Conservation (phyloP, 2,888 invertebrate species). For the Amiota mariae region DNA sequence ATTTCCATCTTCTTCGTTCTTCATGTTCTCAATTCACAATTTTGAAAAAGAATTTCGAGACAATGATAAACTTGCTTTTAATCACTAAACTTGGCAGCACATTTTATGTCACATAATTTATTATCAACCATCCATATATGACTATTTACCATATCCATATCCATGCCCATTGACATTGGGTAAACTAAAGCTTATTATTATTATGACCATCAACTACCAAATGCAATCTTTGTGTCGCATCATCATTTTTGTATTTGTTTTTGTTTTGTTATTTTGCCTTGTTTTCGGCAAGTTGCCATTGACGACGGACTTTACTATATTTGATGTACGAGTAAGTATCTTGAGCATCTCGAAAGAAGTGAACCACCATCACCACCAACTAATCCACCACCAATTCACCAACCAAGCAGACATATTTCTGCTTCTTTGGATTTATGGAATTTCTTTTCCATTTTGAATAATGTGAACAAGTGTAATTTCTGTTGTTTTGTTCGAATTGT, state of each 20-base stretch:
- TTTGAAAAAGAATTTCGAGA: slow-evolving; percentile 38
- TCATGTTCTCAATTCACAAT: too few species aligned
- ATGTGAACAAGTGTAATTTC: slow-evolving; percentile 34
- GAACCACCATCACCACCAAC: too few species aligned
- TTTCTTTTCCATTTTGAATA: slow-evolving; percentile 29
- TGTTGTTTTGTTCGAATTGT: slow-evolving; percentile 20
- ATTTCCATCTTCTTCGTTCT: slow-evolving; percentile 26
- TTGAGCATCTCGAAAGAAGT: too few species aligned
- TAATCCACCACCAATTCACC: not conserved
- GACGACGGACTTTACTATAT: not conserved
- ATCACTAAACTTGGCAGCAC: slow-evolving; percentile 71
- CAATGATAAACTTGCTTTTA: slow-evolving; percentile 72
- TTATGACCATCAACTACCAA: slow-evolving; percentile 3
- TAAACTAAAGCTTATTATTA: slow-evolving; percentile 33
- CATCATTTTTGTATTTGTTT: too few species aligned
- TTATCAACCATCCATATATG: slow-evolving; percentile 46
- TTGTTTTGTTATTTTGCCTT: too few species aligned
- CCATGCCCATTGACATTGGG: slow-evolving; percentile 42
- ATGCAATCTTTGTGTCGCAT: too few species aligned
- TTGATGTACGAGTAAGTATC: too few species aligned
- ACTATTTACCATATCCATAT: too few species aligned
- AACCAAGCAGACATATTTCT: not conserved
- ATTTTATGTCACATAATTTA: slow-evolving; percentile 52
- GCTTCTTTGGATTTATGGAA: slow-evolving; percentile 25
- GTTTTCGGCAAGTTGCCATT: slow-evolving; percentile 32